Evolutionary conservation across 2,888 invertebrate species (phyloP).

Genomic region (Melanotus villosus): DNA sequence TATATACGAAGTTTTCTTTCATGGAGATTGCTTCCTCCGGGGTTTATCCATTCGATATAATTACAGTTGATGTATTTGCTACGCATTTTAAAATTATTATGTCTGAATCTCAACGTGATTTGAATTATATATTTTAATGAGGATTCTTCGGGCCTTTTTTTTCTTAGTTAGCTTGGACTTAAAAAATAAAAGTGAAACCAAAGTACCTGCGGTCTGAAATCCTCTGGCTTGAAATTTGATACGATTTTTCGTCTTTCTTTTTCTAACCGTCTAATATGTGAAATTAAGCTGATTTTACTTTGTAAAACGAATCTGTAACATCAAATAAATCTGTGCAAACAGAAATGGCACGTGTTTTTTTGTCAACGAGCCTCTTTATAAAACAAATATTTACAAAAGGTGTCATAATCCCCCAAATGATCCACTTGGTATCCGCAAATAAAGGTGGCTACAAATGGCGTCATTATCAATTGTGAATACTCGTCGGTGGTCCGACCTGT

Average conservation of each 20-base stretch:
- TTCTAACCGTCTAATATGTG: too few species aligned
- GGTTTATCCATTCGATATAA: slow-evolving; percentile 50
- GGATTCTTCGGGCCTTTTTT: neutral
- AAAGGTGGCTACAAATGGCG: slow-evolving; percentile 28
- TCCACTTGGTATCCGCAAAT: slow-evolving; percentile 36
- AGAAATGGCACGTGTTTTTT: too few species aligned
- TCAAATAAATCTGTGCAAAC: too few species aligned
- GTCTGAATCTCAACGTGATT: slow-evolving; percentile 27
- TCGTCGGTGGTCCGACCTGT: slow-evolving; percentile 38
- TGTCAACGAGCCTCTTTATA: too few species aligned
- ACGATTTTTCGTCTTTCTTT: too few species aligned
- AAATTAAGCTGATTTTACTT: too few species aligned
- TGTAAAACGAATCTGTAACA: too few species aligned
- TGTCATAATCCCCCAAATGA: too few species aligned
- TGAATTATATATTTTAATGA: slow-evolving; percentile 1
- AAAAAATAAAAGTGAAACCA: too few species aligned
- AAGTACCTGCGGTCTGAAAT: too few species aligned
- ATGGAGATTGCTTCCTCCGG: slow-evolving; percentile 50
- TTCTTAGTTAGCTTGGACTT: neutral
- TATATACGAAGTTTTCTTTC: slow-evolving; percentile 35
- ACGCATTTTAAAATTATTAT: slow-evolving; percentile 33
- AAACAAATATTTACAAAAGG: too few species aligned
- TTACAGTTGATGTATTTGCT: slow-evolving; percentile 36
- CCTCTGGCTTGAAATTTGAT: too few species aligned
- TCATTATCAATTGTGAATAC: slow-evolving; percentile 40